These are phyloP conservation scores for Drosophila subobscura DNA, from an alignment of 1,140 invertebrate species.

Conservation along the genomic window DNA sequence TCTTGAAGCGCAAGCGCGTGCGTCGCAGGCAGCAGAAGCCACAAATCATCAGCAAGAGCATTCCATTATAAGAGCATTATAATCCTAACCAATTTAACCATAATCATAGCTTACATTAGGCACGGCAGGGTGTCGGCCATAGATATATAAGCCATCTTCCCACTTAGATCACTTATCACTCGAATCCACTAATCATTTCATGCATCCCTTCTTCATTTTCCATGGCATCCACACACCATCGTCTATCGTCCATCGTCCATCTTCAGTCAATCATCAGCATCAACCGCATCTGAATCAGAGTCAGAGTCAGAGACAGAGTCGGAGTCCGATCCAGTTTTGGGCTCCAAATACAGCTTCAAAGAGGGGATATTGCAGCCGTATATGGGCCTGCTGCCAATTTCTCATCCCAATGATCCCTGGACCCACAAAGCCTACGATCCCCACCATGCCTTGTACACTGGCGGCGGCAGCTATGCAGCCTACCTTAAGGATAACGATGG, in stretches of 20 bases:
- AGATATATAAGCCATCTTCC: too few species aligned
- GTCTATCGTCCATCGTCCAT: conserved; percentile 20
- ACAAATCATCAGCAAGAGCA: conserved; percentile 7
- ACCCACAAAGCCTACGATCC: conserved; percentile 54
- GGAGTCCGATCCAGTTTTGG: conserved; percentile 29
- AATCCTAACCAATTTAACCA: neutral
- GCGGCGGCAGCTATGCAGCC: conserved; percentile 75
- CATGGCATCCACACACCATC: conserved; percentile 32
- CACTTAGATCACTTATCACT: too few species aligned
- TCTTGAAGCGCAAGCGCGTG: conserved; percentile 12
- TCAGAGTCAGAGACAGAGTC: neutral
- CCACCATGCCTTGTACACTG: conserved; percentile 49
- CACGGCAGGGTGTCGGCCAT: too few species aligned
- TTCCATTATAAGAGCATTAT: neutral
- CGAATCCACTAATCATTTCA: conserved; percentile 15
- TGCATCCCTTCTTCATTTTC: conserved; percentile 26
- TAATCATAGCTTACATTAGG: conserved; percentile 2
- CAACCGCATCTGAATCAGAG: conserved; percentile 32
- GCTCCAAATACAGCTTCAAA: conserved; percentile 41
- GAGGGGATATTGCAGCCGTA: conserved; percentile 63
- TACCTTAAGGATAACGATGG: conserved; percentile 42
- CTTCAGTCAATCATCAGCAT: conserved; percentile 71
- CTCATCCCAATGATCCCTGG: conserved; percentile 70
- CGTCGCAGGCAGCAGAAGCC: conserved; percentile 6
- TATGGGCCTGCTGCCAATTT: conserved; percentile 70